phyloP scores from a whole-genome alignment of 2,113 vertebrate genomes.

The Nyctibius bracteatus region DNA sequence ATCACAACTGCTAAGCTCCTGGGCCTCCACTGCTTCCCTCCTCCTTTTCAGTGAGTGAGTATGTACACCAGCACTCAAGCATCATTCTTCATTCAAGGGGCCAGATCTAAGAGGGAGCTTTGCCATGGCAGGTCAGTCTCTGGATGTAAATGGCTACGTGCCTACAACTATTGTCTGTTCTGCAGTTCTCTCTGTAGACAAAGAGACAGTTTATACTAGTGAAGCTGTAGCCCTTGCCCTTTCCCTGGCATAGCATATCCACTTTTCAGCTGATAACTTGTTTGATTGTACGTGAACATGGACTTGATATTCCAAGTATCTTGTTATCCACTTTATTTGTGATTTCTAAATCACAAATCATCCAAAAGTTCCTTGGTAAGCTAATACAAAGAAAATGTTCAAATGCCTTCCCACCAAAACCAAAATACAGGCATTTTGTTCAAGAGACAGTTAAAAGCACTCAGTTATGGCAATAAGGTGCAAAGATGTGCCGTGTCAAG shows the following conservation, averaged over 20 bases:
- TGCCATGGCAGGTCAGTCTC: neutral
- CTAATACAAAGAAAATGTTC: neutral
- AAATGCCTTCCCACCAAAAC: neutral
- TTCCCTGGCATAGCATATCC: neutral
- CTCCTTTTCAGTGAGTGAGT: neutral
- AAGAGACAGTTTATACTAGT: neutral
- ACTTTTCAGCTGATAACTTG: neutral
- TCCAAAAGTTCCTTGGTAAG: neutral
- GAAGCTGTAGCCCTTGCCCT: neutral
- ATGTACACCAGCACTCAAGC: neutral
- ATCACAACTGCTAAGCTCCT: neutral
- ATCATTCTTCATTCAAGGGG: neutral
- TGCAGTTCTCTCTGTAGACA: neutral
- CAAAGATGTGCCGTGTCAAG: neutral
- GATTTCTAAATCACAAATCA: neutral
- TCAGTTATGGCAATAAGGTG: neutral
- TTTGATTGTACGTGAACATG: neutral
- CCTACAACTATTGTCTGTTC: neutral
- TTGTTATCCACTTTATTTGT: neutral
- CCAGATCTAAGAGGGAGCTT: neutral
- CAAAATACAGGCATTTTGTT: neutral
- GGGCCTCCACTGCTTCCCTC: neutral
- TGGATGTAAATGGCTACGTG: neutral
- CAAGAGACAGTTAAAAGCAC: neutral
- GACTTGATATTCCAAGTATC: neutral